Conservation (phyloP, 2,888 invertebrate genomes). For the Drosophila kanekoi region DNA sequence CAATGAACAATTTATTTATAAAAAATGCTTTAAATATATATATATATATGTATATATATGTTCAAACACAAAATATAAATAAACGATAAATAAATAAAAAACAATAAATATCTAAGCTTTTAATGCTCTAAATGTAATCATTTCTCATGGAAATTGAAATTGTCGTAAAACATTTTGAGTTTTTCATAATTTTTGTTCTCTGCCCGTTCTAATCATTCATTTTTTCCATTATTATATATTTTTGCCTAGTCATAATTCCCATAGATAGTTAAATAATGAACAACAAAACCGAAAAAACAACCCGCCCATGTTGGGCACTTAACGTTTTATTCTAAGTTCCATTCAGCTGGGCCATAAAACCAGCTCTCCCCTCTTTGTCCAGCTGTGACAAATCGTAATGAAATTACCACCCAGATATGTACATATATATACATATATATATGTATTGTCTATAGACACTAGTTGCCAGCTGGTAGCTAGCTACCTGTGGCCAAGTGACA, state of each 20-base stretch:
- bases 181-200: not conserved
- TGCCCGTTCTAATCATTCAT: not conserved
- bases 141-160: not conserved
- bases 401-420: constrained; percentile 48
- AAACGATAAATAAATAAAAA: too few relatives aligned
- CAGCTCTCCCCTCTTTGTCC: constrained; percentile 25
- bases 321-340: constrained; percentile 17
- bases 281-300: constrained; percentile 11
- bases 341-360: constrained; percentile 25
- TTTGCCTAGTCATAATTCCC: constrained; percentile 43
- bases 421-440: not conserved
- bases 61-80: too few relatives aligned
- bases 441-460: constrained; percentile 5
- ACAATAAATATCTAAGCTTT: too few relatives aligned
- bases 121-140: not conserved
- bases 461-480: constrained; percentile 15
- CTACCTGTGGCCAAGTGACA: constrained; percentile 60
- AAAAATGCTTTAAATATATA: too few relatives aligned
- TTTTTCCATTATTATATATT: not conserved
- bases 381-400: constrained; percentile 47
- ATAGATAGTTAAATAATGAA: constrained; percentile 36
- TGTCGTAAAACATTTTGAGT: not conserved
- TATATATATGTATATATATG: too few relatives aligned
- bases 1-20: too few relatives aligned
- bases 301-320: constrained; percentile 31